These are phyloP conservation scores for Macheiramphus alcinus DNA, from an alignment of 2,113 vertebrate genomes.

Conservation along the genomic window DNA sequence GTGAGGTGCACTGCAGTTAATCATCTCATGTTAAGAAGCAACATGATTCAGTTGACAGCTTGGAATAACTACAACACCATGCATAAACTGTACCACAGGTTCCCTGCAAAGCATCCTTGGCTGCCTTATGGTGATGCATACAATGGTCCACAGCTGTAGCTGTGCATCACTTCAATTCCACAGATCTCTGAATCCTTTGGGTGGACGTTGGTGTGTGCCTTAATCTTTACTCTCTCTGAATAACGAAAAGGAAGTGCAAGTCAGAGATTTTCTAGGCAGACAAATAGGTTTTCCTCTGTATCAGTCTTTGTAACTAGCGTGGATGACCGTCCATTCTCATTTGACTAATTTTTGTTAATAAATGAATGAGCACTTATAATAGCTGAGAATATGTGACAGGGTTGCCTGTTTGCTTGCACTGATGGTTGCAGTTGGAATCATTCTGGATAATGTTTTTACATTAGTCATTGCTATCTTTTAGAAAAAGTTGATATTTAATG, in stretches of 20 bases:
- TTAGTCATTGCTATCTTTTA: neutral
- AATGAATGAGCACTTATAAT: neutral
- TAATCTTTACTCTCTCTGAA: neutral
- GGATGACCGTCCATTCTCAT: neutral
- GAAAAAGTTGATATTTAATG: neutral
- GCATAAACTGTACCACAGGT: neutral
- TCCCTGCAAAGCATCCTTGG: neutral
- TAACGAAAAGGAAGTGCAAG: neutral
- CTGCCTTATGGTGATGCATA: neutral
- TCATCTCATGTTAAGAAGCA: neutral
- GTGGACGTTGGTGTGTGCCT: accelerated
- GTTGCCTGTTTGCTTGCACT: neutral
- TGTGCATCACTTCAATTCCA: neutral
- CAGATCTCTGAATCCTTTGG: neutral
- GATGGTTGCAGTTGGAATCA: neutral
- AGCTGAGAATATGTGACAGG: neutral
- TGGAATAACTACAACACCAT: neutral
- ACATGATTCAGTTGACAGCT: neutral
- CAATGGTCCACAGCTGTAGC: neutral
- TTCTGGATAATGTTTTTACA: neutral
- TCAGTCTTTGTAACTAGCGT: neutral
- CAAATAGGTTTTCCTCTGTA: neutral
- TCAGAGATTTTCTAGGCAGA: neutral
- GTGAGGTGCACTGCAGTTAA: neutral
- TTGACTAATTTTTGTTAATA: neutral